A percentile compares a stretch with the other conserved stretches of the same genome.
Conservation (phyloP, 37 sponge, comb jelly and placozoan genomes). For the Chondrosia reniformis region DNA sequence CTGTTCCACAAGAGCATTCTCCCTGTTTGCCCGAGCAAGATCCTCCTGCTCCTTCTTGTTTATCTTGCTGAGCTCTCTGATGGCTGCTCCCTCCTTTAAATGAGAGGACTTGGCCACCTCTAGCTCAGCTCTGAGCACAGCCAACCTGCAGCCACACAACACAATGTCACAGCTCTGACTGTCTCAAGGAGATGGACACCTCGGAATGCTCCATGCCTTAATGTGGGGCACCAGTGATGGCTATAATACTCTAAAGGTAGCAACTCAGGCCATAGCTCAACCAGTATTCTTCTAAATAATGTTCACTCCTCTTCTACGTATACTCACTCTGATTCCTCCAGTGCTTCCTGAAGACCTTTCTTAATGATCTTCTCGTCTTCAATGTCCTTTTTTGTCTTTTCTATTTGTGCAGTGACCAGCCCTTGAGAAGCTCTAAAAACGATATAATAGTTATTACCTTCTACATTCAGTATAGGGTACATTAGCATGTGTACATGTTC, state of each 20-base stretch:
- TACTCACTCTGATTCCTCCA: constrained; percentile 11
- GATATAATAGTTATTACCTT: no score
- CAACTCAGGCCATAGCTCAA: not conserved
- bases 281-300: no score
- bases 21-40: not conserved
- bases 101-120: not conserved
- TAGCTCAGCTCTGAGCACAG: not conserved
- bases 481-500: not conserved
- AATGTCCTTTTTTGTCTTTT: not conserved
- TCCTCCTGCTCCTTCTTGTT: not conserved
- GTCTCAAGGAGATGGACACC: no score
- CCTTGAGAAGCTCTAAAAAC: not conserved
- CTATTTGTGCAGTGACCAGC: not conserved
- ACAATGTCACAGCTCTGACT: not conserved
- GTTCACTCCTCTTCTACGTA: no score
- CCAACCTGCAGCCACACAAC: not conserved
- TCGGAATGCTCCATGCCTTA: no score
- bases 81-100: not conserved
- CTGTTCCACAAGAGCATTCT: not conserved
- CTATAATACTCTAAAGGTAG: not conserved
- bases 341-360: not conserved
- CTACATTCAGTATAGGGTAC: not conserved
- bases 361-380: not conserved
- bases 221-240: not conserved
- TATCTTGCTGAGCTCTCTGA: not conserved